Evolutionary conservation across 2,797 vertebrate species (phyloP).

Genomic region (Oophaga sylvatica): DNA sequence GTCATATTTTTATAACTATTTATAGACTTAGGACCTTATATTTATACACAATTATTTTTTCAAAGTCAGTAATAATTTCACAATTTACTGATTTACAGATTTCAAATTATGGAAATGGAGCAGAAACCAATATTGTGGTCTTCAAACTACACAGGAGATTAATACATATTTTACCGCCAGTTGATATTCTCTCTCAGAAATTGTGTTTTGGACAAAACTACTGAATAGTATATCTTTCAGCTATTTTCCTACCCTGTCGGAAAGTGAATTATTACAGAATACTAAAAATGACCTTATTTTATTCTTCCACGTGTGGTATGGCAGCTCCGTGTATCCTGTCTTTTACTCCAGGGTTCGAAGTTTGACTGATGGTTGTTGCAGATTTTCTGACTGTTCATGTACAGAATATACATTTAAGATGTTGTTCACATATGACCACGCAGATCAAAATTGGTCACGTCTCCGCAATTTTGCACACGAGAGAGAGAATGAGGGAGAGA

Average conservation of each 20-base stretch:
- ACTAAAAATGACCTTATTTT: neutral
- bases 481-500: too few relatives aligned
- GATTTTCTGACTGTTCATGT: neutral
- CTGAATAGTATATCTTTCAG: slow-evolving; percentile 3
- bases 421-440: too few relatives aligned
- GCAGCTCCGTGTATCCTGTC: neutral
- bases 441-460: too few relatives aligned
- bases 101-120: slow-evolving; percentile 9
- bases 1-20: neutral
- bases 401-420: neutral
- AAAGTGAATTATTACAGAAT: slow-evolving; percentile 7
- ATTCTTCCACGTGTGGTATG: neutral
- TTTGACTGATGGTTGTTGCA: neutral
- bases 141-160: slow-evolving; percentile 14
- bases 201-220: neutral
- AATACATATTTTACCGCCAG: slow-evolving; percentile 29
- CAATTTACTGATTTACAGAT: slow-evolving; percentile 30
- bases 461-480: too few relatives aligned
- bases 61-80: slow-evolving; percentile 24
- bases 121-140: slow-evolving; percentile 10
- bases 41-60: neutral
- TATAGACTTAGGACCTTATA: neutral
- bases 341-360: neutral
- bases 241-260: slow-evolving; percentile 21
- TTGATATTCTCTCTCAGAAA: slow-evolving; percentile 16